These are phyloP conservation scores for Bimastos eiseni DNA, from an alignment of 2,888 invertebrate species.

Conservation along the genomic window DNA sequence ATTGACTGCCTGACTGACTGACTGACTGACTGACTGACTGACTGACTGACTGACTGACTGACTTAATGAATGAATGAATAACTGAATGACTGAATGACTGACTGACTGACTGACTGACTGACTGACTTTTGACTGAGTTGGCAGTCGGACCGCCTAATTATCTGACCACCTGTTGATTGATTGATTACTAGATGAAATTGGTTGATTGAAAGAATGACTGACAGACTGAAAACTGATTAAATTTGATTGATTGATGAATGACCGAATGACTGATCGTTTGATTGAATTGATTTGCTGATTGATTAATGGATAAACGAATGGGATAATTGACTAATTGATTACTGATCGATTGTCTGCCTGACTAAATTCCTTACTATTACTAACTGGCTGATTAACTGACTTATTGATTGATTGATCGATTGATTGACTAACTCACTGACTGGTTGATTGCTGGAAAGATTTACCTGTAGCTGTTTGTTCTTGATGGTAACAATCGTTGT, in stretches of 20 bases:
- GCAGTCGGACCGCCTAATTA: no score
- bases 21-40: background rate
- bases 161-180: no score
- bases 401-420: background rate
- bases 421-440: background rate
- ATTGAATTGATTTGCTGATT: no score
- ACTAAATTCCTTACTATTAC: no score
- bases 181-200: no score
- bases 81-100: background rate
- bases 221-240: no score
- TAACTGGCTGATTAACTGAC: background rate
- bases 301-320: no score
- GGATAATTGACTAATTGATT: background rate
- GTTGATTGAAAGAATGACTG: no score
- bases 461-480: slow-evolving; percentile 39
- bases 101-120: background rate
- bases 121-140: background rate
- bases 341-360: background rate
- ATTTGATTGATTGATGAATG: no score
- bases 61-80: background rate
- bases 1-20: background rate
- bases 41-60: background rate
- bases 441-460: background rate
- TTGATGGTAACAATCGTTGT: slow-evolving; percentile 72
- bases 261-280: no score